phyloP scores from a whole-genome alignment of 2,888 invertebrate genomes.

The Ernsta delagoae region DNA sequence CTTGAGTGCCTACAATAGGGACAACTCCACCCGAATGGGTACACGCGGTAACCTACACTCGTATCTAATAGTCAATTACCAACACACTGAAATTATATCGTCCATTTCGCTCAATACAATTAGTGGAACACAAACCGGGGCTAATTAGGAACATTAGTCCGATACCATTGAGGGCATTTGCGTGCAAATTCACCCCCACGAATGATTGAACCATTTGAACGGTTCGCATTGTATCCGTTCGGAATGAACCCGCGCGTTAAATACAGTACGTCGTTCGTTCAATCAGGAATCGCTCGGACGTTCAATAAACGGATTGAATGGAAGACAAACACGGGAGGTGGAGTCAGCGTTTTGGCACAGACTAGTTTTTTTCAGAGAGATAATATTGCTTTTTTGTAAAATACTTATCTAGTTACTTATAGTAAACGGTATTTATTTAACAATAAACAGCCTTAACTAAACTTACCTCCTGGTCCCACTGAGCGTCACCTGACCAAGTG shows the following conservation, averaged over 20 bases:
- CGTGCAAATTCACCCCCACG: slow-evolving; percentile 25
- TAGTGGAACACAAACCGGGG: slow-evolving; percentile 39
- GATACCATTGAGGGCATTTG: slow-evolving; percentile 38
- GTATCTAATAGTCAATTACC: neutral
- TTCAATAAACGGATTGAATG: slow-evolving; percentile 56
- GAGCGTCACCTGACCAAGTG: no score
- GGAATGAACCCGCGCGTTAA: slow-evolving; percentile 34
- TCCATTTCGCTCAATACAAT: slow-evolving; percentile 52
- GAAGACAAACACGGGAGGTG: slow-evolving; percentile 56
- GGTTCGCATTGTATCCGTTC: slow-evolving; percentile 29
- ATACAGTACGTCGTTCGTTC: slow-evolving; percentile 43
- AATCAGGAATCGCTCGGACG: slow-evolving; percentile 47
- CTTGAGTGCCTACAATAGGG: no score
- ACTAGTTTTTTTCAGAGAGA: slow-evolving; percentile 14
- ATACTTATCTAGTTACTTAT: no score
- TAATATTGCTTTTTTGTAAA: neutral
- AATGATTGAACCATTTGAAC: slow-evolving; percentile 26
- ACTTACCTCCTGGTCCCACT: no score
- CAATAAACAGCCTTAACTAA: no score
- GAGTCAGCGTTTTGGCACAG: slow-evolving; percentile 54
- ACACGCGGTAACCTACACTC: no score
- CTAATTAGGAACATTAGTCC: slow-evolving; percentile 43
- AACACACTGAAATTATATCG: neutral
- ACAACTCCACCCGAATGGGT: no score
- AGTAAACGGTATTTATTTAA: no score